These are phyloP conservation scores for Psephotus haematonotus DNA, from an alignment of 2,113 vertebrate species.

Conservation along the genomic window DNA sequence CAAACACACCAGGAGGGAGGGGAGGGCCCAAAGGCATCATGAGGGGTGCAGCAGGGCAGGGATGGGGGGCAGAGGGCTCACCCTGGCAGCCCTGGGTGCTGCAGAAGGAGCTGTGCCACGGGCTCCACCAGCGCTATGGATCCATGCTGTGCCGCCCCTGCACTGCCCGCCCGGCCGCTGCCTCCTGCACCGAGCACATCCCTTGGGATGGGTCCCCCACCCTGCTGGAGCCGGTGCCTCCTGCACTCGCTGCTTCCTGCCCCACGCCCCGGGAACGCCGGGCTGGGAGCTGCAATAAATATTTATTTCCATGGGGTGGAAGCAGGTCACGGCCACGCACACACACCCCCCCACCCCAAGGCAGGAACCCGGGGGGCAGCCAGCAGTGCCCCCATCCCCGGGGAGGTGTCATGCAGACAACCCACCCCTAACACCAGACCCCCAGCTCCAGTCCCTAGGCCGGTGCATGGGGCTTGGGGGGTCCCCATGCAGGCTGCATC, in stretches of 20 bases:
- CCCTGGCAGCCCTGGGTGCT: background rate
- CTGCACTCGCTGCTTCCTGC: background rate
- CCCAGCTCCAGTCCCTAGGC: fast-evolving
- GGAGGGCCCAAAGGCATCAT: background rate
- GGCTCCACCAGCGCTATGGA: fast-evolving
- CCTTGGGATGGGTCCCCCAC: background rate
- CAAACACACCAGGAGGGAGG: background rate
- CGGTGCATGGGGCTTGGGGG: fast-evolving
- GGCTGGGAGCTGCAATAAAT: conserved; percentile 10
- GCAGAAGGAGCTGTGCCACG: fast-evolving
- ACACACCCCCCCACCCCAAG: background rate
- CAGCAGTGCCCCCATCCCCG: fast-evolving
- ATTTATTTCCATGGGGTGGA: background rate
- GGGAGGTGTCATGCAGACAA: background rate
- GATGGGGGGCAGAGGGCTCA: background rate
- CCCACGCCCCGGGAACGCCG: fast-evolving
- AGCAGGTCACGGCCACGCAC: background rate
- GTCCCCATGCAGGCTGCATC: background rate
- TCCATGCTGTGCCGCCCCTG: fast-evolving
- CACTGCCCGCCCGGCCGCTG: fast-evolving
- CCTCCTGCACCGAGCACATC: background rate
- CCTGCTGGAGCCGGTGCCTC: background rate
- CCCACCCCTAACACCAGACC: fast-evolving
- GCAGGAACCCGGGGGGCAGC: fast-evolving
- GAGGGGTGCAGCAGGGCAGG: background rate